Evolutionary conservation across 2,797 vertebrate species (phyloP).

Genomic region (Chromobotia macracanthus): DNA sequence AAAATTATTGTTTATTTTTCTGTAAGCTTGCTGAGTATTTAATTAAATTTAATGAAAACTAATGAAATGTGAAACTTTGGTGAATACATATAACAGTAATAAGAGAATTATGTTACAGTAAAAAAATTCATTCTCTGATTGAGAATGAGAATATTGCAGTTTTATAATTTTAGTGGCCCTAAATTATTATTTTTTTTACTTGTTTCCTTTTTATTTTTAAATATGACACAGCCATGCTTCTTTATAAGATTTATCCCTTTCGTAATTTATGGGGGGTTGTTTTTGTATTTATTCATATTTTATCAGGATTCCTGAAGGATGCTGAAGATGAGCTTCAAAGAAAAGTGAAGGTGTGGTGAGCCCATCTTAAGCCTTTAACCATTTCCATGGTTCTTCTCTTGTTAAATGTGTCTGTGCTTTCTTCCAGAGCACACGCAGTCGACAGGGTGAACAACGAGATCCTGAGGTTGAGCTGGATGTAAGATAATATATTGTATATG

Average conservation of each 20-base stretch:
- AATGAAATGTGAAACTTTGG: no score
- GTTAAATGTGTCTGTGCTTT: not conserved
- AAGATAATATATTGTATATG: conserved; percentile 57
- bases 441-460: conserved; percentile 96
- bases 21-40: no score
- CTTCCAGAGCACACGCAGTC: conserved; percentile 91
- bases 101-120: no score
- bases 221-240: not conserved
- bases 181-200: not conserved
- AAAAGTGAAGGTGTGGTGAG: conserved; percentile 89
- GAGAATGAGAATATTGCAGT: no score
- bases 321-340: conserved; percentile 98
- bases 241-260: not conserved
- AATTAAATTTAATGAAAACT: no score
- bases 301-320: conserved; percentile 95
- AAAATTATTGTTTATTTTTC: no score
- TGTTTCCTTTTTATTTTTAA: not conserved
- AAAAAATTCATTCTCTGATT: no score
- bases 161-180: no score
- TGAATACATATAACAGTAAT: no score
- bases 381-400: not conserved
- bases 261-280: not conserved
- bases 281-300: conserved; percentile 61
- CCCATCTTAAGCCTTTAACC: not conserved
- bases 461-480: conserved; percentile 97